Base-by-base conservation (phyloP, 1,140 invertebrate genomes). In the Holcopasites calliopsidis region DNA sequence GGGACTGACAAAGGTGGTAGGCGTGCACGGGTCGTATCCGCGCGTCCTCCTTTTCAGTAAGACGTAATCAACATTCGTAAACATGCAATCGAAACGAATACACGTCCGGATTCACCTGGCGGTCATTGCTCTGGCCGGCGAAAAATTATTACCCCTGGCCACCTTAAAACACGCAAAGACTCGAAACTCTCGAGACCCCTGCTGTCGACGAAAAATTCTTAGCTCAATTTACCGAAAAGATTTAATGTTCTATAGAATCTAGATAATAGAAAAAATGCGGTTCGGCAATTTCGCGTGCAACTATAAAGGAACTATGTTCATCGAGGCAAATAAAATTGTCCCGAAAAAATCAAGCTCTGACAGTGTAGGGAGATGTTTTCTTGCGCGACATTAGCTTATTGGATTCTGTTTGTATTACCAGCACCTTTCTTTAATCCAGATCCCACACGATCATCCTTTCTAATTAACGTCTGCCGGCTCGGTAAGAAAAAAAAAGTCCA, bases 41-140 rank as follows among this genome's bases (percentile, higher is more conserved):
- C n/a, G n/a, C 62, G 49, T 82, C 79, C 49, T 73, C 52, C 35
- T 57, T 65, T 73, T 65, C 72, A 72, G 62, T 55, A 71, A 64
- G 57, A 62, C 74, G 52, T 83, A 83, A 82, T 83, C 80, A 82
- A 78, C 76, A 81, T 83, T 83, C 66, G 80, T 77, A 79, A 82
- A 83, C 80, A 79, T 79, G 47, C 76, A 66, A 83, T 83, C 80
- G 68, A 79, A 79, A 79, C 70, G 77, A 79, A 82, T 65, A 73
- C n/a, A n/a, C 61, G 60, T 79, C 54, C 35, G 66, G 28, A 49
- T 71, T 82, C 61, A 23, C 40, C 10, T 11, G 13, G 42, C 54
- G 76, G 81, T 82, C 76, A 80, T 79, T 33, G 80, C 50, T 71
- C 81, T 47, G 54, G 5, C 1, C 18, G n/a, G 50, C 40, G 73